A percentile compares a stretch with the other conserved stretches of the same genome.
These are phyloP conservation scores for Octodonta nipae DNA, from an alignment of 2,888 invertebrate species.

Conservation along the genomic window DNA sequence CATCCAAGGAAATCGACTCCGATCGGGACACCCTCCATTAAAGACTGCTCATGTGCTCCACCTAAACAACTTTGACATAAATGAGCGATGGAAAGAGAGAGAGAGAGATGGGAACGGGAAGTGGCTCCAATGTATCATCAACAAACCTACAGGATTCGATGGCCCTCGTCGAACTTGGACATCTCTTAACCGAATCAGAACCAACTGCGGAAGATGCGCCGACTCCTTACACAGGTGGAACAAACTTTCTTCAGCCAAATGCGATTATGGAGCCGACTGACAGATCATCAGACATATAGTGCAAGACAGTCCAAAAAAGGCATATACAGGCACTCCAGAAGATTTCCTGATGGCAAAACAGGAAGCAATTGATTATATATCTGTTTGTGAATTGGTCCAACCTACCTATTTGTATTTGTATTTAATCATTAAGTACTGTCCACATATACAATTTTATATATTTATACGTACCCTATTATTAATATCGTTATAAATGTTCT, in stretches of 20 bases:
- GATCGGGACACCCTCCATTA: neutral
- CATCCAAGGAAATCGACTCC: conserved; percentile 1
- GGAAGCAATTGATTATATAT: conserved; percentile 1
- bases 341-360: conserved; percentile 1
- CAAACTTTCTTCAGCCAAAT: too few relatives aligned
- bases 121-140: conserved; percentile 1
- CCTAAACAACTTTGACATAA: conserved; percentile 1
- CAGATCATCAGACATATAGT: too few relatives aligned
- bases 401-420: neutral
- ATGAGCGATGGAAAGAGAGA: neutral
- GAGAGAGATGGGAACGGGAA: neutral
- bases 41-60: neutral
- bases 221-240: too few relatives aligned
- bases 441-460: too few relatives aligned
- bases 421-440: too few relatives aligned
- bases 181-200: neutral
- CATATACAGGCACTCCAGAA: too few relatives aligned
- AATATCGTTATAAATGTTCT: too few relatives aligned
- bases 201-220: neutral
- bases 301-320: too few relatives aligned
- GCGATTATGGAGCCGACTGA: too few relatives aligned
- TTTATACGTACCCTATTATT: too few relatives aligned
- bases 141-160: neutral
- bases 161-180: neutral
- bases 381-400: neutral